Percentiles rank a stretch among this genome's conserved stretches.
Conservation (phyloP, 2,888 invertebrate species). For the Lysandra coridon region DNA sequence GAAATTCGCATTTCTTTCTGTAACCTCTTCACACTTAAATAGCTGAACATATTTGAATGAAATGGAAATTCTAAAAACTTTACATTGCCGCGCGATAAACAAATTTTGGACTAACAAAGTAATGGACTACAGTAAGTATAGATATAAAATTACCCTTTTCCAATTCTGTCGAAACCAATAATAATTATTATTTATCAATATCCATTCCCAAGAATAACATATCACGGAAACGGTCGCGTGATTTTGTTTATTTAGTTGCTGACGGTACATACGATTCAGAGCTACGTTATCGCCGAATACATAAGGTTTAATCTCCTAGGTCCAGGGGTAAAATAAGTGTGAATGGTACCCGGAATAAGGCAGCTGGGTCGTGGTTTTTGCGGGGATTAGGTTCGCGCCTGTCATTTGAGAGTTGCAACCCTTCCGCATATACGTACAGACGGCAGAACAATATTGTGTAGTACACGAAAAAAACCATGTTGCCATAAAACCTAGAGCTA, state of each 20-base stretch:
- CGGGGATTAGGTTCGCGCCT: slow-evolving; percentile 56
- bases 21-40: no score
- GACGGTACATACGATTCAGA: not conserved
- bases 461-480: no score
- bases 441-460: slow-evolving; percentile 46
- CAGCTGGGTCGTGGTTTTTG: slow-evolving; percentile 40
- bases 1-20: no score
- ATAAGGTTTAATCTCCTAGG: not conserved
- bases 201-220: not conserved
- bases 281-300: not conserved
- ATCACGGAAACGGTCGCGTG: slow-evolving; percentile 15
- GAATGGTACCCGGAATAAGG: slow-evolving; percentile 39
- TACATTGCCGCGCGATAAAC: no score
- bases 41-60: no score
- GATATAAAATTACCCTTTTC: not conserved
- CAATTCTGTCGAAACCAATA: not conserved
- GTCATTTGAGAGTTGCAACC: slow-evolving; percentile 61
- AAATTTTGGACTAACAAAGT: no score
- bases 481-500: no score
- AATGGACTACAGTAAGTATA: no score
- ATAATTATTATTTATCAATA: not conserved
- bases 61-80: no score
- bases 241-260: not conserved
- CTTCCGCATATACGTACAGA: slow-evolving; percentile 63
- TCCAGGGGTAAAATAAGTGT: not conserved